Conservation (phyloP, 2,797 vertebrate species). For the Meda fulgida region DNA sequence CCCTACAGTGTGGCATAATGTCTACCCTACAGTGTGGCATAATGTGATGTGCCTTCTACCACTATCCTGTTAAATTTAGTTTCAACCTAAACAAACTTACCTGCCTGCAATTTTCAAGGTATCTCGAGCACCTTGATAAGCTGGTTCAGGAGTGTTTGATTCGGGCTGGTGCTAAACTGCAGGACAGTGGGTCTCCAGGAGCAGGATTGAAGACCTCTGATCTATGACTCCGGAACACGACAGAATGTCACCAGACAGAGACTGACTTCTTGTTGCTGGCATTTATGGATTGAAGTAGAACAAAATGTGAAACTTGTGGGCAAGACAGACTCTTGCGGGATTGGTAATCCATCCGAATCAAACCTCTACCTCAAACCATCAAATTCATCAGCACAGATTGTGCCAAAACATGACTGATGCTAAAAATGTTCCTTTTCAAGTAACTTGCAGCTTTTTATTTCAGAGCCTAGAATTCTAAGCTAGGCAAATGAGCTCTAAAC, state of each 20-base stretch:
- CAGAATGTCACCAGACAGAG: not conserved
- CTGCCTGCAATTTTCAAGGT: not conserved
- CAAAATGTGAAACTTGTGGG: not conserved
- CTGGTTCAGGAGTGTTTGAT: not conserved
- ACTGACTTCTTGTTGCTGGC: not conserved
- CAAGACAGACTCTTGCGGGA: not conserved
- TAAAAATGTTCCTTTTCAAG: not conserved
- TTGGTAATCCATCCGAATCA: not conserved
- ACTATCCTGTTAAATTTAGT: not conserved
- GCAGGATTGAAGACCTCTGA: not conserved
- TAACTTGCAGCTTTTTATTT: not conserved
- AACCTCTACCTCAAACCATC: not conserved
- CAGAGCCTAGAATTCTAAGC: not conserved
- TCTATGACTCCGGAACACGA: not conserved
- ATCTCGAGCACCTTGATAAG: not conserved
- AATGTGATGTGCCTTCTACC: not conserved
- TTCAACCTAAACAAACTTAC: not conserved
- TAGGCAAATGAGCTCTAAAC: not conserved
- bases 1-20: no score
- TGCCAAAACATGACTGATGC: not conserved
- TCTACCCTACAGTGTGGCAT: no score
- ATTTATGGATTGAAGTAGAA: not conserved
- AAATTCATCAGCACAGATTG: not conserved
- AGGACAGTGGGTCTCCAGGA: not conserved
- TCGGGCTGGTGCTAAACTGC: not conserved